Percentiles rank a stretch among this genome's conserved stretches.
These are phyloP conservation scores for Tachysurus vachellii DNA, from an alignment of 2,113 vertebrate species.

Conservation along the genomic window DNA sequence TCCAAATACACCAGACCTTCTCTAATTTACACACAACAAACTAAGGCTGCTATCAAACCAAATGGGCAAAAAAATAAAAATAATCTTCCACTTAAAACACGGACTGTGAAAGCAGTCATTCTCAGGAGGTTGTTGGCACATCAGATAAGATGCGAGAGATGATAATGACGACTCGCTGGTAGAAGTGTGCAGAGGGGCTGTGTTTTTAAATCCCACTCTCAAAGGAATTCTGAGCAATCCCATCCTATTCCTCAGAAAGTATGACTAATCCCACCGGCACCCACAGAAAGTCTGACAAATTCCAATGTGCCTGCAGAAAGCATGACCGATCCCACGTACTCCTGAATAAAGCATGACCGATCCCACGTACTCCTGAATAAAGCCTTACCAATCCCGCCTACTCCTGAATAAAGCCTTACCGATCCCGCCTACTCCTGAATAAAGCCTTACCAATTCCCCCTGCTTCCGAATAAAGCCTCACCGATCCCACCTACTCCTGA, in stretches of 20 bases:
- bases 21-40: neutral
- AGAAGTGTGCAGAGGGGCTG: neutral
- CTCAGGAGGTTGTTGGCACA: slow-evolving; percentile 16
- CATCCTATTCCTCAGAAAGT: neutral
- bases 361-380: neutral
- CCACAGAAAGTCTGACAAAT: neutral
- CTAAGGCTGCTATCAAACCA: neutral
- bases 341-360: neutral
- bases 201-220: neutral
- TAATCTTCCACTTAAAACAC: neutral
- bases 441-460: no score
- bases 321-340: neutral
- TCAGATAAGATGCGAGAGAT: neutral
- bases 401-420: neutral
- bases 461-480: no score
- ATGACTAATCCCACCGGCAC: neutral
- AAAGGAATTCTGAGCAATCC: neutral
- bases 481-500: neutral
- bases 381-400: neutral
- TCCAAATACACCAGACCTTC: neutral
- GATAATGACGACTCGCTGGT: neutral
- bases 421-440: neutral
- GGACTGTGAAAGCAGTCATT: neutral
- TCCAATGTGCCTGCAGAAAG: neutral
- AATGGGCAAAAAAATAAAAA: no score